phyloP scores from a whole-genome alignment of 2,888 invertebrate genomes.

The Troides helena region DNA sequence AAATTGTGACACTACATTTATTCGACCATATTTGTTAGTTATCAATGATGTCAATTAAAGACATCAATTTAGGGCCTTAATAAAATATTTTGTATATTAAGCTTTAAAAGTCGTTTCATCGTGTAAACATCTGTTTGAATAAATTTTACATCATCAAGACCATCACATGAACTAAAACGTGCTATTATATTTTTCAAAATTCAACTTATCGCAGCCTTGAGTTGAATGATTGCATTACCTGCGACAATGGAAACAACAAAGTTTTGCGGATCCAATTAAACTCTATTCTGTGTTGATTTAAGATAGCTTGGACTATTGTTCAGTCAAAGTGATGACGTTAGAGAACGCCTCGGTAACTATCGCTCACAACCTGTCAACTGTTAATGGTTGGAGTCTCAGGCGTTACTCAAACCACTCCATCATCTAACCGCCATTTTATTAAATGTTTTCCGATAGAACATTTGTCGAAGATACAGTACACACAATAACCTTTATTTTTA shows the following conservation, averaged over 20 bases:
- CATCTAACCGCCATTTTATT: constrained; percentile 65
- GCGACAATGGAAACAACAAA: constrained; percentile 47
- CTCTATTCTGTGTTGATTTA: constrained; percentile 70
- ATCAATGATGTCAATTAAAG: not conserved
- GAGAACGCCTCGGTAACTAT: constrained; percentile 57
- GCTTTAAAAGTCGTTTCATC: not conserved
- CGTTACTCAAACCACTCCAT: constrained; percentile 60
- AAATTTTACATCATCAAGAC: constrained; percentile 8
- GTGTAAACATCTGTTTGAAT: too few relatives aligned
- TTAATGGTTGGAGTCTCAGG: constrained; percentile 63
- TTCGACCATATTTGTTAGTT: not conserved
- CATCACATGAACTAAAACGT: constrained; percentile 5
- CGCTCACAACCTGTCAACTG: constrained; percentile 73
- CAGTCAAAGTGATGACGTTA: constrained; percentile 64
- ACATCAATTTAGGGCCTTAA: not conserved
- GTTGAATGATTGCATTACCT: constrained; percentile 45
- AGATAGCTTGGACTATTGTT: constrained; percentile 75
- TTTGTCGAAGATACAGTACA: constrained; percentile 34
- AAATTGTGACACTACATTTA: not conserved
- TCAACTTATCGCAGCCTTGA: constrained; percentile 44
- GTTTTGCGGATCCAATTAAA: constrained; percentile 76
- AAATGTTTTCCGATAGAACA: constrained; percentile 60
- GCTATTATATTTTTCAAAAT: constrained; percentile 40
- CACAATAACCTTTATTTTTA: constrained; percentile 46
- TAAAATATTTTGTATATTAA: not conserved